phyloP scores from a whole-genome alignment of 2,113 vertebrate species.

The Daubentonia madagascariensis region DNA sequence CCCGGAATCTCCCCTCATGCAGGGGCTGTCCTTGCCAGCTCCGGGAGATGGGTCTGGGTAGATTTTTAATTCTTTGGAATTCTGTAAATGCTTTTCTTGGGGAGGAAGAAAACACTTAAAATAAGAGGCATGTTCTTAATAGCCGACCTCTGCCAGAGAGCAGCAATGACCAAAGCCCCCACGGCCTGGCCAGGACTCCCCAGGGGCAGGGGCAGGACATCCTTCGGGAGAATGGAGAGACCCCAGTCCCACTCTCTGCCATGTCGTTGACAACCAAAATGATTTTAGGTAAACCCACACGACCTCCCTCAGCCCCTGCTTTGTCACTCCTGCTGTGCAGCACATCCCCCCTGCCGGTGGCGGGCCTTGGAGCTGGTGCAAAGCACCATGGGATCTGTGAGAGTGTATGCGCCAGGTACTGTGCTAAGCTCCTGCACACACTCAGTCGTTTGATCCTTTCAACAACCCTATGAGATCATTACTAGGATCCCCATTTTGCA shows the following conservation, averaged over 20 bases:
- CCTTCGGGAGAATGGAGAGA: neutral
- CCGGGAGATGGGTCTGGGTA: neutral
- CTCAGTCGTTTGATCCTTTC: neutral
- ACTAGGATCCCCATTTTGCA: neutral
- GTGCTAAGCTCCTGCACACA: accelerated
- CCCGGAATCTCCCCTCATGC: neutral
- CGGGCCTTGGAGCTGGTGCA: neutral
- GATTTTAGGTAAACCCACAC: neutral
- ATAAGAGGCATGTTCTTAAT: neutral
- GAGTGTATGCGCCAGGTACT: accelerated
- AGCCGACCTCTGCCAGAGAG: neutral
- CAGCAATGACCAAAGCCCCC: accelerated
- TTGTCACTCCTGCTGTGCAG: accelerated
- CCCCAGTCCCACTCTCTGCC: too few species aligned
- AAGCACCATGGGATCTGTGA: accelerated
- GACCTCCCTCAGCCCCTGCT: neutral
- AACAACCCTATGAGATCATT: neutral
- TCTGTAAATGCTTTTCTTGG: neutral
- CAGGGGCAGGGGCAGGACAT: neutral
- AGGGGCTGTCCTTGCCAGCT: neutral
- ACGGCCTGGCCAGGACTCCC: too few species aligned
- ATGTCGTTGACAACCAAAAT: neutral
- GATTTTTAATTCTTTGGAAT: neutral
- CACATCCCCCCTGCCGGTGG: neutral
- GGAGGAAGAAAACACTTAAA: neutral